Conservation (phyloP, 2,113 vertebrate species). For the Parotia lawesii region DNA sequence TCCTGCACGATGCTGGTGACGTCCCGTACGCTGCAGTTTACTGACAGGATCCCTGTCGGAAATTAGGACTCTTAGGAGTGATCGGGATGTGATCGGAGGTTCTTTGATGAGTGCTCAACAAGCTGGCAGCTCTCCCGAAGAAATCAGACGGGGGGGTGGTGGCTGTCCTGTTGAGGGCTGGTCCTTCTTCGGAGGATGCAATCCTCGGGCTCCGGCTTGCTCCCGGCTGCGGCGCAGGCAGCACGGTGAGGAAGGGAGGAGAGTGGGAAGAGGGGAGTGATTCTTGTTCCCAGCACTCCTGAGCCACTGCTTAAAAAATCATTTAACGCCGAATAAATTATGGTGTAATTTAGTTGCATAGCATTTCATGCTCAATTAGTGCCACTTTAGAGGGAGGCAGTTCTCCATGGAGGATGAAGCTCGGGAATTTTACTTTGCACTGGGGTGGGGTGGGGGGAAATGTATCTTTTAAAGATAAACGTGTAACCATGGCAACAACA, state of each 20-base stretch:
- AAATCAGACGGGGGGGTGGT: rapidly evolving
- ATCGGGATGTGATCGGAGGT: not conserved
- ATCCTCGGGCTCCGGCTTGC: rapidly evolving
- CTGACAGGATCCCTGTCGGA: rapidly evolving
- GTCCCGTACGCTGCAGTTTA: rapidly evolving
- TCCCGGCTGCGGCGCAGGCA: rapidly evolving
- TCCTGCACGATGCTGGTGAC: not conserved
- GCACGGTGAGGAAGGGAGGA: not conserved
- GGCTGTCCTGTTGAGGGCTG: rapidly evolving
- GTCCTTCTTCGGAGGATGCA: not conserved
- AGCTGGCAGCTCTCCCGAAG: not conserved
- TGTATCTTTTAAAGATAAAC: constrained; percentile 17
- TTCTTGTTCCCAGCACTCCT: constrained; percentile 1
- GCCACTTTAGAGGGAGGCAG: constrained; percentile 41
- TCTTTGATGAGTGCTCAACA: not conserved
- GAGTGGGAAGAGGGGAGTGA: constrained; percentile 2
- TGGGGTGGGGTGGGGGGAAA: not conserved
- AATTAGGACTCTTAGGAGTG: not conserved
- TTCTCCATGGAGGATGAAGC: not conserved
- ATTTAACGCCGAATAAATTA: constrained; percentile 61
- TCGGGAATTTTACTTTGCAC: not conserved
- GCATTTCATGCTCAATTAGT: constrained; percentile 68
- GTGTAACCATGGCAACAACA: constrained; percentile 49
- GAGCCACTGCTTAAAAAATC: constrained; percentile 46
- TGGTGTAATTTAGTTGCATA: constrained; percentile 47